phyloP scores from a whole-genome alignment of 1,140 invertebrate species.

The Drosophila albomicans region DNA sequence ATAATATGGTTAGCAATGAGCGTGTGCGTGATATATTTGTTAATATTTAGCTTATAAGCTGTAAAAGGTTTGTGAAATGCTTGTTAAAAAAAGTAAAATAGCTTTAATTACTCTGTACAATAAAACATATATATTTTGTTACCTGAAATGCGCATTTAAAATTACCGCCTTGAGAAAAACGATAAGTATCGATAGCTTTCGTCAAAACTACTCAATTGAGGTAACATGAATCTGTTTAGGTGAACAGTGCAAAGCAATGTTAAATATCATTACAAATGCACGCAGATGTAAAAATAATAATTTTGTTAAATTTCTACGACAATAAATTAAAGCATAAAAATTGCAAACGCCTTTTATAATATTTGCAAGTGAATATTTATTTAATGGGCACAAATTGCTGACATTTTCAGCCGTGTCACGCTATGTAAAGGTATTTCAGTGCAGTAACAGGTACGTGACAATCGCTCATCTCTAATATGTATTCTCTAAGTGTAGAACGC shows the following conservation, averaged over 20 bases:
- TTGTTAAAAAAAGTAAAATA: conserved; percentile 30
- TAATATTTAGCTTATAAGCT: conserved; percentile 43
- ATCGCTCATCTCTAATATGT: conserved; percentile 54
- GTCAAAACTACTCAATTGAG: neutral
- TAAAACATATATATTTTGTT: conserved; percentile 14
- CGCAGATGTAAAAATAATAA: too few species aligned
- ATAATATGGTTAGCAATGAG: conserved; percentile 49
- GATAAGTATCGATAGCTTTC: conserved; percentile 23
- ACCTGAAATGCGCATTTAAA: conserved; percentile 9
- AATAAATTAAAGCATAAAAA: too few species aligned
- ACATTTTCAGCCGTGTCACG: neutral
- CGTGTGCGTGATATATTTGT: conserved; percentile 62
- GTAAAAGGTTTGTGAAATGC: conserved; percentile 63
- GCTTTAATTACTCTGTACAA: conserved; percentile 22
- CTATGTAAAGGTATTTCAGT: neutral
- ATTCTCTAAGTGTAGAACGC: conserved; percentile 52
- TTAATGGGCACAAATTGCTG: neutral
- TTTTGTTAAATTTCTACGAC: too few species aligned
- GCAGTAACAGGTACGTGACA: conserved; percentile 15
- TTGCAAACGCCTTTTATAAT: too few species aligned
- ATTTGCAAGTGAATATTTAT: neutral
- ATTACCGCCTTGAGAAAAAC: conserved; percentile 10
- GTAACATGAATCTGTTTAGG: conserved; percentile 4
- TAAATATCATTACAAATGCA: neutral
- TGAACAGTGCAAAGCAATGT: conserved; percentile 1